These are phyloP conservation scores for Lepus europaeus DNA, from an alignment of 2,113 vertebrate species.

Conservation along the genomic window DNA sequence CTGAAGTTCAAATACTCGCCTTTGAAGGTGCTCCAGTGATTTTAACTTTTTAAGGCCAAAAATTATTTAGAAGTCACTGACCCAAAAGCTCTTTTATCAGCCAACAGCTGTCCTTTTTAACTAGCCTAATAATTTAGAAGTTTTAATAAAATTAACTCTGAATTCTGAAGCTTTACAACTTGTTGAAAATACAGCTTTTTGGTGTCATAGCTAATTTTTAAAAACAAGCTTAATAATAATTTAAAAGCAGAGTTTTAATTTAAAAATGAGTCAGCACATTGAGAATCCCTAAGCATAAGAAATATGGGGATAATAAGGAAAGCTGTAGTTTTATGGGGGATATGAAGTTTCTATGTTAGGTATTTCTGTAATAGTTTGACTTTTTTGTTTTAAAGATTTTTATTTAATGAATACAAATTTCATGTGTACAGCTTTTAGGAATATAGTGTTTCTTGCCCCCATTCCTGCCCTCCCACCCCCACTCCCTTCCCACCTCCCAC, in stretches of 20 bases:
- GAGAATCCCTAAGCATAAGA: conserved; percentile 1
- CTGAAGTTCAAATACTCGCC: conserved; percentile 53
- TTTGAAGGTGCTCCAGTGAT: conserved; percentile 69
- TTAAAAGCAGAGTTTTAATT: background rate
- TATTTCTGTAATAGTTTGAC: conserved; percentile 17
- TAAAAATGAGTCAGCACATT: background rate
- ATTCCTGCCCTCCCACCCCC: no score
- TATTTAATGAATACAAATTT: no score
- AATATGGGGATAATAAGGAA: background rate
- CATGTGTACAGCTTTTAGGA: no score
- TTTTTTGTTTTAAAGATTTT: background rate
- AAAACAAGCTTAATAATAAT: conserved; percentile 12
- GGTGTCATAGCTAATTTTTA: conserved; percentile 56
- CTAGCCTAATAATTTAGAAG: background rate
- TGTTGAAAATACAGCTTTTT: conserved; percentile 26
- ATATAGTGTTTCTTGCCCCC: no score
- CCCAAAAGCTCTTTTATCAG: conserved; percentile 64
- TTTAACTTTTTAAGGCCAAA: conserved; percentile 60
- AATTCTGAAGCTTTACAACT: conserved; percentile 25
- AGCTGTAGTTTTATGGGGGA: background rate
- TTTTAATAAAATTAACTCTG: conserved; percentile 51
- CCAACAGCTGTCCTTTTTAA: conserved; percentile 29
- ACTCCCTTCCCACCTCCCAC: no score
- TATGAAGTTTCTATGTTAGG: conserved; percentile 12
- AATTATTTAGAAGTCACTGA: conserved; percentile 70